These are phyloP conservation scores for Dasysyrphus tricinctus DNA, from an alignment of 2,888 invertebrate species.

Conservation along the genomic window DNA sequence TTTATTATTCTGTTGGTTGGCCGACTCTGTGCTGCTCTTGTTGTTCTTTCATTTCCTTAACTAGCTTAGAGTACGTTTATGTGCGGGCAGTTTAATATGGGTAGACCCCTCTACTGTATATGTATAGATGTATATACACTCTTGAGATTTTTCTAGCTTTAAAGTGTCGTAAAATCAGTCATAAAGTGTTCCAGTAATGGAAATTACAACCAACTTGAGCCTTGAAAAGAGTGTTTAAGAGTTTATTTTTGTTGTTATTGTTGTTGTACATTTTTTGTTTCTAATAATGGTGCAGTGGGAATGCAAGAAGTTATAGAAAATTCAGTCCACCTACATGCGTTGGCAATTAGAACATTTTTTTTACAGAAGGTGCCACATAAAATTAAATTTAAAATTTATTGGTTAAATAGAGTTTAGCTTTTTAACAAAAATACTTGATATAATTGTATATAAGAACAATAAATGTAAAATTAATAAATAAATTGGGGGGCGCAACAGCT, in stretches of 20 bases:
- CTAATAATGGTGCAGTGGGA: not conserved
- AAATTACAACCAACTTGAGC: constrained; percentile 43
- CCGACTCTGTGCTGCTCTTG: constrained; percentile 33
- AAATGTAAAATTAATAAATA: too few species aligned
- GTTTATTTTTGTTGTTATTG: constrained; percentile 12
- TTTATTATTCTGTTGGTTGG: constrained; percentile 60
- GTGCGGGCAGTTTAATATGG: not conserved
- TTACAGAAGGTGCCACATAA: not conserved
- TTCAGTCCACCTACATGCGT: constrained; percentile 37
- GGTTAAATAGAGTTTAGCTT: not conserved
- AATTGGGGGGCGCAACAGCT: too few species aligned
- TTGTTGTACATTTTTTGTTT: not conserved
- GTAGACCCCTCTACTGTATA: not conserved
- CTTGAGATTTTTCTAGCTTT: constrained; percentile 10
- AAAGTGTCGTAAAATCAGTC: constrained; percentile 70
- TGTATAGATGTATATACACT: not conserved
- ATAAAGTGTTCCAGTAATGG: constrained; percentile 51
- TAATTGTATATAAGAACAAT: not conserved
- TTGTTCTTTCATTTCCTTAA: constrained; percentile 60
- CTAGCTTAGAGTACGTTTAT: constrained; percentile 54
- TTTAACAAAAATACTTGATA: not conserved
- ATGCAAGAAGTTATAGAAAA: not conserved
- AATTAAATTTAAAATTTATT: constrained; percentile 1
- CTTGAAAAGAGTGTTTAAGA: constrained; percentile 22
- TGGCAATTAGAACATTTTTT: constrained; percentile 48